phyloP scores from a whole-genome alignment of 2,888 invertebrate genomes.

The Halictus quadricinctus region DNA sequence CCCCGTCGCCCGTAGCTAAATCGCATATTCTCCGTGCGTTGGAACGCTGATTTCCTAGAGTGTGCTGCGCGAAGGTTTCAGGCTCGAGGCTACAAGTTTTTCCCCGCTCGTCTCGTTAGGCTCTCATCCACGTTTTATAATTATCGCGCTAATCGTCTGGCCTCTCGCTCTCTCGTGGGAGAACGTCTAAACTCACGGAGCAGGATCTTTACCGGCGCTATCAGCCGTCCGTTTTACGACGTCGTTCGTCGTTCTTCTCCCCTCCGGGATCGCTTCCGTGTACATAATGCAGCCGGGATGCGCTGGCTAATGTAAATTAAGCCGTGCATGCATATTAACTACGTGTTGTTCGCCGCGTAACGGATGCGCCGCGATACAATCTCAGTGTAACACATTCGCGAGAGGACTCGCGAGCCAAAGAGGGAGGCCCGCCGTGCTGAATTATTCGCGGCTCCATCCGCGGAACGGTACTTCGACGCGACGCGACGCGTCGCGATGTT shows the following conservation, averaged over 20 bases:
- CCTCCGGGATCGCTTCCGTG: constrained; percentile 65
- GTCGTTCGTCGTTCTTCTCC: constrained; percentile 20
- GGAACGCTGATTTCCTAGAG: constrained; percentile 39
- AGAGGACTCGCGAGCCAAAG: not conserved
- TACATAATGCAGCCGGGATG: constrained; percentile 70
- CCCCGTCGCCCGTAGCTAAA: constrained; percentile 6
- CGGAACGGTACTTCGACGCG: constrained; percentile 62
- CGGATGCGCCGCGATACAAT: constrained; percentile 73
- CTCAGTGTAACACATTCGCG: constrained; percentile 71
- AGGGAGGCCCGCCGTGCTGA: constrained; percentile 44
- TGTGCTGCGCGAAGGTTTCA: not conserved
- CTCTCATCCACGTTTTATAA: constrained; percentile 47
- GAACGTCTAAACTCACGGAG: not conserved
- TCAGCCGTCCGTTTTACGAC: constrained; percentile 23
- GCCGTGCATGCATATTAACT: constrained; percentile 78
- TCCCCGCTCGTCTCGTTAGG: constrained; percentile 41
- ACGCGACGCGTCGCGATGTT: constrained; percentile 17
- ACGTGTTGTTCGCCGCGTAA: constrained; percentile 73
- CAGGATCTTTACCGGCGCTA: constrained; percentile 4
- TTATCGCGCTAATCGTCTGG: constrained; percentile 40
- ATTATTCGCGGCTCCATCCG: constrained; percentile 66
- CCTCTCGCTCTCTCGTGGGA: not conserved
- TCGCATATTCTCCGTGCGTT: constrained; percentile 27
- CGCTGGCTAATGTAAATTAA: constrained; percentile 75
- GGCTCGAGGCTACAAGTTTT: not conserved